phyloP scores from a whole-genome alignment of 1,140 invertebrate species.

The Aphidius ervi region DNA sequence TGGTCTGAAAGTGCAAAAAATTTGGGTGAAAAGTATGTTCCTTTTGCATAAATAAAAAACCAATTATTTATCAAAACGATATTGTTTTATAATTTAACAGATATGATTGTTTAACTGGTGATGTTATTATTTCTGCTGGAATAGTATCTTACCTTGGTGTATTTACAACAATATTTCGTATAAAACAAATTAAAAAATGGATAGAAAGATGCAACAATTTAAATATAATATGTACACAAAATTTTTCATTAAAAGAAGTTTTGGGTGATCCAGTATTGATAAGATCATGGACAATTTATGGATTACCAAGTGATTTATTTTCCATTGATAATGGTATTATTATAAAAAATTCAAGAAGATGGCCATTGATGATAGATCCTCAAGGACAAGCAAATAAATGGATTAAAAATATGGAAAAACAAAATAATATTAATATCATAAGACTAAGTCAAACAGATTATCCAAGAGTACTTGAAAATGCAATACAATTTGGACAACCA shows the following conservation, averaged over 20 bases:
- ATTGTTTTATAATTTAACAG: constrained; percentile 36
- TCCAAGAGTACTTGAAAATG: constrained; percentile 81
- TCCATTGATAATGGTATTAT: constrained; percentile 93
- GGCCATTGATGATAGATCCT: constrained; percentile 93
- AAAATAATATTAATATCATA: constrained; percentile 78
- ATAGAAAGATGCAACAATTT: constrained; percentile 60
- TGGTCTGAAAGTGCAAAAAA: constrained; percentile 77
- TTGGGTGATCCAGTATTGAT: constrained; percentile 85
- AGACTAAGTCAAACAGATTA: constrained; percentile 80
- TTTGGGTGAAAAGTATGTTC: constrained; percentile 62
- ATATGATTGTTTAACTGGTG: constrained; percentile 62
- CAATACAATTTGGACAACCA: constrained; percentile 89
- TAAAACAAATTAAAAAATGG: constrained; percentile 71
- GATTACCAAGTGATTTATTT: constrained; percentile 82
- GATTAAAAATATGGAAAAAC: constrained; percentile 91
- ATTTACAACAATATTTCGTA: constrained; percentile 76
- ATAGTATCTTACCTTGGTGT: constrained; percentile 88
- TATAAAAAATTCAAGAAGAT: constrained; percentile 72
- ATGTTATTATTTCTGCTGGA: constrained; percentile 82
- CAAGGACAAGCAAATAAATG: constrained; percentile 92
- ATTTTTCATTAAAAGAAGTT: constrained; percentile 71
- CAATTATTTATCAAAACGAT: constrained; percentile 18
- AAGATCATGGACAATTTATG: constrained; percentile 87
- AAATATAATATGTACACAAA: constrained; percentile 70
- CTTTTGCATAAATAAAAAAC: constrained; percentile 4